A percentile compares a stretch with the other conserved stretches of the same genome.
Evolutionary conservation across 2,113 vertebrate genomes (phyloP).

Genomic region (Grammomys surdaster): DNA sequence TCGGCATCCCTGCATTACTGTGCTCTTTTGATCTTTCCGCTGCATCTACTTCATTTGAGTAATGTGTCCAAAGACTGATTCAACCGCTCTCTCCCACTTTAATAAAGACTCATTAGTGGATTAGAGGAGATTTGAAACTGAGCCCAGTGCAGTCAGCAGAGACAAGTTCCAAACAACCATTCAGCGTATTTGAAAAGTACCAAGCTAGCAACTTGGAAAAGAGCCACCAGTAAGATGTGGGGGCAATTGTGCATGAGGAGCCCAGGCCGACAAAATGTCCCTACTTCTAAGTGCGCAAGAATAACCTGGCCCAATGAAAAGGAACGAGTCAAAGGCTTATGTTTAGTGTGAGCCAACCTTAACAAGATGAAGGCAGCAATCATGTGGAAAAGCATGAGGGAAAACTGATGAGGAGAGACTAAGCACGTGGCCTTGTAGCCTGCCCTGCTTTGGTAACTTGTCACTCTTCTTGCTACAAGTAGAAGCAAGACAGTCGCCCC

Average conservation of each 20-base stretch:
- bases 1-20: not conserved
- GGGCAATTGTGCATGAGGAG: slow-evolving; percentile 16
- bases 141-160: slow-evolving; percentile 84
- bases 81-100: slow-evolving; percentile 82
- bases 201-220: slow-evolving; percentile 75
- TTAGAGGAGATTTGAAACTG: slow-evolving; percentile 86
- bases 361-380: not conserved
- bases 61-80: slow-evolving; percentile 83
- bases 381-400: not conserved
- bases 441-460: not conserved
- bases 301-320: not conserved
- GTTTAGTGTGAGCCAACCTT: not conserved
- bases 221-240: slow-evolving; percentile 59
- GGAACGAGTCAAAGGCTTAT: not conserved
- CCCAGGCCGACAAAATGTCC: not conserved
- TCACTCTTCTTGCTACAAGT: not conserved
- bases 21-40: slow-evolving; percentile 82
- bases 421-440: not conserved
- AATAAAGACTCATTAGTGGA: slow-evolving; percentile 87
- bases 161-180: slow-evolving; percentile 82
- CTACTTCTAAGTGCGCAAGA: not conserved
- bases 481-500: no score
- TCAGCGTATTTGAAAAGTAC: slow-evolving; percentile 79
- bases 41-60: slow-evolving; percentile 84
- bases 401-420: not conserved